Evolutionary conservation across 2,113 vertebrate species (phyloP), one percentile per base, ranked within the genome.

Genomic region (Megalops atlanticus): DNA sequence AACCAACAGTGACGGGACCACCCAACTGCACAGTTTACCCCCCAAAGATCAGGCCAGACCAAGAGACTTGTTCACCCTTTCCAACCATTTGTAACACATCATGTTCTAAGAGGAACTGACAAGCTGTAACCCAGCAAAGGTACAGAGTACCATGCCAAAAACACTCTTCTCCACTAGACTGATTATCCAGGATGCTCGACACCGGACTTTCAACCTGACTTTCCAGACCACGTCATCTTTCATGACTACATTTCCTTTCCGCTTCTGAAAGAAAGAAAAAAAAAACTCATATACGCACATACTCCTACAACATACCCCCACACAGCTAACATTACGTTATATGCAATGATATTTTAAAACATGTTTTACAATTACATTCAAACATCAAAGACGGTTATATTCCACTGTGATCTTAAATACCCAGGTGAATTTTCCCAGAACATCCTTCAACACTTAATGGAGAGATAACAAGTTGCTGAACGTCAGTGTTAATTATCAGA

Each of bases 291-390:
- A 81, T 47, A 80, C 69, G 70, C 43, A 80, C 85, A 83, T 86
- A 87, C 86, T 74, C 70, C 11, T 41, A 72, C 35, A 21, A 70
- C 69, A 71, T 16, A 58, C 4, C 14, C 12, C 14, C 89, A 92
- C 89, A 89, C 11, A n/a, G 36, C 52, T 43, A 90, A 86, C 92
- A 89, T 81, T 88, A 83, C 82, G 89, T 88, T 91, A 92, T 92
- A 94, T 94, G 92, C 92, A 92, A 91, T 93, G 92, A 93, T 91
- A 95, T 94, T 93, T 89, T 91, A 92, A 92, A 93, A 90, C 92
- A 90, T 92, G 89, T 93, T 93, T 93, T 92, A 95, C 92, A 94
- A 93, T 94, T 81, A 94, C 90, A 93, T 93, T 94, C 92, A 94
- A 92, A 94, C 92, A 94, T 95, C 94, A 95, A 94, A 95, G 93